Conservation (phyloP, 2,888 invertebrate species). For the Argyresthia goedartella region DNA sequence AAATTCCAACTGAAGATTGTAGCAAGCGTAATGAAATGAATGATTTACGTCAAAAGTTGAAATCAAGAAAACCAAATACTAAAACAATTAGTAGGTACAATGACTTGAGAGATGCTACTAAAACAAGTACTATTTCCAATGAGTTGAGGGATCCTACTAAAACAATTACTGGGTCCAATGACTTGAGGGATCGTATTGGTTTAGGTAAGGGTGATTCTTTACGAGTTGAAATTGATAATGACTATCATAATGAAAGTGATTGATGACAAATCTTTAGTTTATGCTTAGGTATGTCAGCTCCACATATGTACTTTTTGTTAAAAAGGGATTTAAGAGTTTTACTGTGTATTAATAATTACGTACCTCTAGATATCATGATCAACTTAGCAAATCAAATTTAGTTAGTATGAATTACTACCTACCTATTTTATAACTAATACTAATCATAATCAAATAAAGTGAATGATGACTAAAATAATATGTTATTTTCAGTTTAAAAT, state of each 20-base stretch:
- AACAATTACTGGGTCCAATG: slow-evolving; percentile 37
- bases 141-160: slow-evolving; percentile 42
- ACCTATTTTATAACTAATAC: no score
- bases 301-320: no score
- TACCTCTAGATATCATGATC: no score
- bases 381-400: neutral
- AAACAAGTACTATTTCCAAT: slow-evolving; percentile 29
- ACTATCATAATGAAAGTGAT: slow-evolving; percentile 17
- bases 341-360: no score
- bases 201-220: slow-evolving; percentile 15
- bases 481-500: no score
- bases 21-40: slow-evolving; percentile 26
- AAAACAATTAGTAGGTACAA: slow-evolving; percentile 22
- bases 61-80: slow-evolving; percentile 31
- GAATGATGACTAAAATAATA: no score
- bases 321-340: no score
- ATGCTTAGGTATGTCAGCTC: no score
- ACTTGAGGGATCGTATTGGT: slow-evolving; percentile 12
- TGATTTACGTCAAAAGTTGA: slow-evolving; percentile 48
- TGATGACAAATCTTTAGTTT: no score
- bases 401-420: neutral
- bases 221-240: slow-evolving; percentile 65
- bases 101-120: slow-evolving; percentile 45
- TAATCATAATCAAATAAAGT: no score
- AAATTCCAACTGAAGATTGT: slow-evolving; percentile 28